A percentile compares a stretch with the other conserved stretches of the same genome.
phyloP scores from a whole-genome alignment of 1,140 invertebrate species.

The Semibalanus balanoides region DNA sequence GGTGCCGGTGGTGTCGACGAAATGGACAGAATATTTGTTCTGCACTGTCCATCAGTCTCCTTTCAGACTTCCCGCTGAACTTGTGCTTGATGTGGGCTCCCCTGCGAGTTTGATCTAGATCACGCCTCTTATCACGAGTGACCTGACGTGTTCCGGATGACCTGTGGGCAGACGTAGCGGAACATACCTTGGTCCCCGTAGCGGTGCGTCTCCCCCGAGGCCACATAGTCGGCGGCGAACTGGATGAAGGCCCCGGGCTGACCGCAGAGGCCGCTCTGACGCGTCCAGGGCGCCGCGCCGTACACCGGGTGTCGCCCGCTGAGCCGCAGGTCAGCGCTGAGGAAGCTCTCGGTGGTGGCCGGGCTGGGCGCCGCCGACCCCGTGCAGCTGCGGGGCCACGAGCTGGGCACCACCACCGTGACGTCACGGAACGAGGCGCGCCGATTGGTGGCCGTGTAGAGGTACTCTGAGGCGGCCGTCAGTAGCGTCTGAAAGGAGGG shows the following conservation, averaged over 20 bases:
- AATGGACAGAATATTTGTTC: too few species aligned
- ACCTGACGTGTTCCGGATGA: too few species aligned
- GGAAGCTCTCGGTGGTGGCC: constrained; percentile 12
- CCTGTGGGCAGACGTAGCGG: too few species aligned
- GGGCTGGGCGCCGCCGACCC: constrained; percentile 10
- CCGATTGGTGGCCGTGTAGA: constrained; percentile 20
- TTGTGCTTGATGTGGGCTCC: too few species aligned
- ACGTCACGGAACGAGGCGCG: constrained; percentile 21
- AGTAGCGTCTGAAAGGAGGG: constrained; percentile 14
- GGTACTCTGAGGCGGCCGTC: constrained; percentile 16
- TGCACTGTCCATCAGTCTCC: too few species aligned
- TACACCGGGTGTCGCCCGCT: constrained; percentile 20
- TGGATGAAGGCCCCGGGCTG: constrained; percentile 24
- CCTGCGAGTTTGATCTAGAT: too few species aligned
- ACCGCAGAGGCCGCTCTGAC: constrained; percentile 27
- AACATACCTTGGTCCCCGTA: too few species aligned
- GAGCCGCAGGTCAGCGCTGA: constrained; percentile 14
- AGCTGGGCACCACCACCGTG: constrained; percentile 19
- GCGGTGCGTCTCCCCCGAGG: too few species aligned
- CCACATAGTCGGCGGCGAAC: neutral
- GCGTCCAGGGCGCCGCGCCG: constrained; percentile 26
- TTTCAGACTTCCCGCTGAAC: too few species aligned
- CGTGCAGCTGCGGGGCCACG: constrained; percentile 15
- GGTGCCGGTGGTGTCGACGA: too few species aligned
- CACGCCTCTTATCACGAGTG: too few species aligned